phyloP scores from a whole-genome alignment of 2,888 invertebrate species.

The Lottia scabra region DNA sequence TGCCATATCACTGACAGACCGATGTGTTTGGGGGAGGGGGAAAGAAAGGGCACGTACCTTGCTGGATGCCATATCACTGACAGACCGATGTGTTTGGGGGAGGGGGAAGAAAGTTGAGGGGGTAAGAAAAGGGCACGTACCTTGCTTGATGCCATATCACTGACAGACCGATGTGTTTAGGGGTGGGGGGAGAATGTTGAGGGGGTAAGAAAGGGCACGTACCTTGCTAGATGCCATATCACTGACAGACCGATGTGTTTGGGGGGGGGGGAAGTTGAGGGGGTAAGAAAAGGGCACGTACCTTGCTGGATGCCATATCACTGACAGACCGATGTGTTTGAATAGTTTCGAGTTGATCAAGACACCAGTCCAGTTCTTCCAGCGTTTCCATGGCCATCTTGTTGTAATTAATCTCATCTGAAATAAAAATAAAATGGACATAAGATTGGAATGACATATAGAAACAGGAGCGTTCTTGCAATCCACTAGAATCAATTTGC shows the following conservation, averaged over 20 bases:
- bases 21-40: slow-evolving; percentile 85
- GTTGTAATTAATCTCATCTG: slow-evolving; percentile 86
- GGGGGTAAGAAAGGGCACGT: not conserved
- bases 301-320: slow-evolving; percentile 99
- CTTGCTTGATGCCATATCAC: slow-evolving; percentile 99
- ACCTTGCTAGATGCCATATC: slow-evolving; percentile 99
- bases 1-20: slow-evolving; percentile 76
- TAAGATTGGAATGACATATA: no score
- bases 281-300: slow-evolving; percentile 70
- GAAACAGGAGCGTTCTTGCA: no score
- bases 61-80: slow-evolving; percentile 99
- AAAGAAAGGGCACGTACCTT: slow-evolving; percentile 77
- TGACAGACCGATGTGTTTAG: slow-evolving; percentile 94
- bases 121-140: slow-evolving; percentile 73
- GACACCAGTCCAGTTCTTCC: slow-evolving; percentile 99
- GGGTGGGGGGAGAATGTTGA: no score
- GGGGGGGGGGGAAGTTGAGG: slow-evolving; percentile 68
- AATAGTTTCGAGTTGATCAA: slow-evolving; percentile 99
- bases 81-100: slow-evolving; percentile 67
- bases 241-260: slow-evolving; percentile 98
- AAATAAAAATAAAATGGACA: slow-evolving; percentile 26
- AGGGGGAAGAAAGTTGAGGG: no score
- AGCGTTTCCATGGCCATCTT: slow-evolving; percentile 95
- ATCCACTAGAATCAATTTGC: no score
- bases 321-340: slow-evolving; percentile 99